phyloP scores from a whole-genome alignment of 1,140 invertebrate genomes.

The Diachasma alloeum region DNA sequence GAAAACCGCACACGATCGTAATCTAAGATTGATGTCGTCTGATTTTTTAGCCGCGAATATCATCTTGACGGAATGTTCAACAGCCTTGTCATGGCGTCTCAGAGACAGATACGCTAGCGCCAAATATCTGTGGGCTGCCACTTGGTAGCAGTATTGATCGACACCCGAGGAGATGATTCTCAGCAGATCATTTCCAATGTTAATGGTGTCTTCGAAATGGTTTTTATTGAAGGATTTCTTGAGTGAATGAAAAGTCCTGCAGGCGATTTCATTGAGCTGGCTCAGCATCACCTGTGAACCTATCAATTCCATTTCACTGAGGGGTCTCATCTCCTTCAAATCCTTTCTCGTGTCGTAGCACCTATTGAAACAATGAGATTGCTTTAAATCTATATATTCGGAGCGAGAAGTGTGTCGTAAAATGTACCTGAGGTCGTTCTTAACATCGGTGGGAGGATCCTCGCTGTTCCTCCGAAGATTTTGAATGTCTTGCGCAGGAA shows the following conservation, averaged over 20 bases:
- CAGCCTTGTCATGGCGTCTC: conserved; percentile 47
- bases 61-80: conserved; percentile 37
- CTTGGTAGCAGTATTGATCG: conserved; percentile 35
- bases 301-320: neutral
- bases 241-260: conserved; percentile 30
- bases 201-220: conserved; percentile 29
- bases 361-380: conserved; percentile 4
- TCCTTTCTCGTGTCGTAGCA: neutral
- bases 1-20: conserved; percentile 38
- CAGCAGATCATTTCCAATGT: conserved; percentile 39
- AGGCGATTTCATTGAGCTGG: conserved; percentile 28
- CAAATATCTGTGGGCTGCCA: conserved; percentile 39
- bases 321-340: neutral
- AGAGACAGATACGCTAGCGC: conserved; percentile 39
- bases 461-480: neutral
- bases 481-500: neutral
- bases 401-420: conserved; percentile 31
- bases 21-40: conserved; percentile 31
- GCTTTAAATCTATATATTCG: neutral
- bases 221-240: conserved; percentile 35
- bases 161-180: conserved; percentile 16
- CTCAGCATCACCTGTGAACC: conserved; percentile 31
- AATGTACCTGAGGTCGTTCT: conserved; percentile 41
- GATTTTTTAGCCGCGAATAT: conserved; percentile 36
- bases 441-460: neutral